A percentile compares a stretch with the other conserved stretches of the same genome.
Conservation (phyloP, 2,797 vertebrate species). For the Chelonia mydas region DNA sequence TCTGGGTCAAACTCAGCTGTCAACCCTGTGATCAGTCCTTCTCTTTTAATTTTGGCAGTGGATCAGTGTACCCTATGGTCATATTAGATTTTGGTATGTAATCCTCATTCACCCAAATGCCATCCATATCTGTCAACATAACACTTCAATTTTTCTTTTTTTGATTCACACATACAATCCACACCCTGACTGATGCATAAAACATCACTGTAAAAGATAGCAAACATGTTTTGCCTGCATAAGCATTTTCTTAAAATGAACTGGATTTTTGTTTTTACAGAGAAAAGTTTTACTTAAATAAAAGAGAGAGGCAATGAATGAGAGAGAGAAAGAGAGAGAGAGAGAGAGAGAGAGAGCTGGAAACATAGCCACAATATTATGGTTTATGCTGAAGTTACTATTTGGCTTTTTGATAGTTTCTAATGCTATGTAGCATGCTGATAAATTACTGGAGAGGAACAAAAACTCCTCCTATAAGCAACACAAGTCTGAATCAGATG, state of each 20-base stretch:
- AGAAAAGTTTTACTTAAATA: slow-evolving; percentile 58
- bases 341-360: not conserved
- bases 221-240: slow-evolving; percentile 60
- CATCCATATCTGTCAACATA: slow-evolving; percentile 51
- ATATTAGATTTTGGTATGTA: slow-evolving; percentile 62
- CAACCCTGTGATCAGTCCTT: slow-evolving; percentile 8
- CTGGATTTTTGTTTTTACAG: slow-evolving; percentile 57
- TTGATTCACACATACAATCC: not conserved
- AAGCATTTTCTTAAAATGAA: slow-evolving; percentile 64
- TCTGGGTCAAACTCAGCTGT: slow-evolving; percentile 36
- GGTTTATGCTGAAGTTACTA: slow-evolving; percentile 62
- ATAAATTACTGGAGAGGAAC: slow-evolving; percentile 23
- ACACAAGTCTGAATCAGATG: not conserved
- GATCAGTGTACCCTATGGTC: slow-evolving; percentile 10
- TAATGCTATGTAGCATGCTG: slow-evolving; percentile 24
- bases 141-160: slow-evolving; percentile 20
- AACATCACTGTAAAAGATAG: slow-evolving; percentile 64
- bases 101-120: slow-evolving; percentile 59
- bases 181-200: slow-evolving; percentile 51
- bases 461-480: not conserved
- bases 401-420: slow-evolving; percentile 50
- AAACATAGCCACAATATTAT: slow-evolving; percentile 54
- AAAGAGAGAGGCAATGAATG: not conserved
- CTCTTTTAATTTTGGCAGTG: slow-evolving; percentile 47
- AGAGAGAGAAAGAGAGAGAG: not conserved